Conservation (phyloP, 2,113 vertebrate genomes). For the Poeciliopsis prolifica region DNA sequence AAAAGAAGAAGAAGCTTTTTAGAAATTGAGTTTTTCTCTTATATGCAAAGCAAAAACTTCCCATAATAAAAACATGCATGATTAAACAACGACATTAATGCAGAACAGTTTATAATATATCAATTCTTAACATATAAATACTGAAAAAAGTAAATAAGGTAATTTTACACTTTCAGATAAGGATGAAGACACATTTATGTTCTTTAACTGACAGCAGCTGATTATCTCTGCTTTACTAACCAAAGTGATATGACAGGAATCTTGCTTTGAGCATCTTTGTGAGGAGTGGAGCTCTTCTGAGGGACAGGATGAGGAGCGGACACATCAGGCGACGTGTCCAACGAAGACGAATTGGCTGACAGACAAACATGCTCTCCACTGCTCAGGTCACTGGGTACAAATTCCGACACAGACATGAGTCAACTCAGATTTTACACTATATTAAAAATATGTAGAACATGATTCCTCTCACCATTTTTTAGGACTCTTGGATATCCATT, state of each 20-base stretch:
- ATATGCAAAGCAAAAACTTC: neutral
- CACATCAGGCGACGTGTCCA: conserved; percentile 14
- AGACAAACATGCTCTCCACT: neutral
- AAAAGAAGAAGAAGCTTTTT: neutral
- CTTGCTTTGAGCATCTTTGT: conserved; percentile 3
- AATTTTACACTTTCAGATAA: neutral
- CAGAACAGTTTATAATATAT: no score
- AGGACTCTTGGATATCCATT: neutral
- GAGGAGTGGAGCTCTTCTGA: conserved; percentile 57
- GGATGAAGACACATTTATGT: neutral
- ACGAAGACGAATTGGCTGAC: conserved; percentile 23
- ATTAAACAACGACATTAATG: neutral
- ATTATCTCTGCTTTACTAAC: conserved; percentile 27
- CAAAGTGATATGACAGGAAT: conserved; percentile 3
- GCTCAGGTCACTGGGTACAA: conserved; percentile 17
- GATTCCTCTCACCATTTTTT: conserved; percentile 24
- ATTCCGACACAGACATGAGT: neutral
- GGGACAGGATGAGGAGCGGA: neutral
- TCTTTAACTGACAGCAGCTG: neutral
- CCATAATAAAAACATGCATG: neutral
- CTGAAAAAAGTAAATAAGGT: no score
- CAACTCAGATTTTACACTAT: neutral
- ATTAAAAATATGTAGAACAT: neutral
- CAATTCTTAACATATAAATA: no score
- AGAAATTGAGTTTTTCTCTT: neutral